A percentile compares a stretch with the other conserved stretches of the same genome.
Evolutionary conservation across 2,113 vertebrate genomes (phyloP).

Genomic region (Bubo blakistoni): DNA sequence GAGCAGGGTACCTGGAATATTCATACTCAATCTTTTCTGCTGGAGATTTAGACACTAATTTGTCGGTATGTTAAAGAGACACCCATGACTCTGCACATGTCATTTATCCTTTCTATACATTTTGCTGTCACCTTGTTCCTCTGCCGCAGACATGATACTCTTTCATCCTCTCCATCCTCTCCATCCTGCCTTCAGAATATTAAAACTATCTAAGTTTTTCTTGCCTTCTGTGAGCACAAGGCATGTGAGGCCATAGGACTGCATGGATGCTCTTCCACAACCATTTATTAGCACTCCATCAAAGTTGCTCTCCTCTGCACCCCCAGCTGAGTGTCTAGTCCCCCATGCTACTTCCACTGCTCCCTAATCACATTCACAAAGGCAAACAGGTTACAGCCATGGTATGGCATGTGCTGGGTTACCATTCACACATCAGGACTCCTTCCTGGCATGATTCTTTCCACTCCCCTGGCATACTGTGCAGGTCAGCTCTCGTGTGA

Average conservation of each 20-base stretch:
- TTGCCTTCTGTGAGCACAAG: background rate
- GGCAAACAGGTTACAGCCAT: background rate
- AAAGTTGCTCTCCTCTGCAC: background rate
- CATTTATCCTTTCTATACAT: background rate
- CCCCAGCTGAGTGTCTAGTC: background rate
- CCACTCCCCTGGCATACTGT: rapidly evolving
- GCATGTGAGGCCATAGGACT: rapidly evolving
- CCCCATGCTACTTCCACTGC: background rate
- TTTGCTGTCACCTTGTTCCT: background rate
- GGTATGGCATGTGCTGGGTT: background rate
- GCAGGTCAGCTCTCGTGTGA: background rate
- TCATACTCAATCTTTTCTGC: background rate
- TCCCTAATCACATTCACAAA: background rate
- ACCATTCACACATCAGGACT: background rate
- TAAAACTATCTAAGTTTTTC: background rate
- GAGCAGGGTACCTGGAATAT: background rate
- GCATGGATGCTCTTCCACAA: background rate
- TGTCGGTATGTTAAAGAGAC: background rate
- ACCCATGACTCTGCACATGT: background rate
- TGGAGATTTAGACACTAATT: background rate
- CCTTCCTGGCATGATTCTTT: background rate
- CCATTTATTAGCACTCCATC: background rate
- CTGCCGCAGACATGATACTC: background rate
- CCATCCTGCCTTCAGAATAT: background rate
- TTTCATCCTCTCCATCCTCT: background rate